Evolutionary conservation across 1,140 invertebrate genomes (phyloP).

Genomic region (Ladona fulva): DNA sequence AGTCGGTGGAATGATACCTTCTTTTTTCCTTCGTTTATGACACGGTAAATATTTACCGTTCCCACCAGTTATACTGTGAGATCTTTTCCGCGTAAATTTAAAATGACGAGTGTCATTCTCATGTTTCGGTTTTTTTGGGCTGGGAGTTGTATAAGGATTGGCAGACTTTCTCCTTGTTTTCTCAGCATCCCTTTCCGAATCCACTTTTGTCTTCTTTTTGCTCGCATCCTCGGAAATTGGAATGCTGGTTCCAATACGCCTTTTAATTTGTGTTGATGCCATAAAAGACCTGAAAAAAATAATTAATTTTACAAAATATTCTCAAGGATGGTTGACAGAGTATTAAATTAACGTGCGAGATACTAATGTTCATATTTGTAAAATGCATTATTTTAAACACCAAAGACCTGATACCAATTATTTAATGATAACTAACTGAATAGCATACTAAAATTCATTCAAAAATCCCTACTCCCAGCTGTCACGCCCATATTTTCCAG

Average conservation of each 20-base stretch:
- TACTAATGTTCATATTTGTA: no score
- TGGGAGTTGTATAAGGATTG: background rate
- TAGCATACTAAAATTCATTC: no score
- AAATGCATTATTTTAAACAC: no score
- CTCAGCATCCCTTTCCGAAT: background rate
- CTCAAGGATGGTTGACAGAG: no score
- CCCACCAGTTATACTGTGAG: background rate
- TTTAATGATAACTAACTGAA: no score
- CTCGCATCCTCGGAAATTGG: background rate
- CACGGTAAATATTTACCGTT: constrained; percentile 2
- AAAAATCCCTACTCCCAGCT: background rate
- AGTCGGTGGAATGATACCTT: constrained; percentile 68
- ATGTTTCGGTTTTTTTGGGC: constrained; percentile 11
- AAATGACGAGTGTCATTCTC: constrained; percentile 9
- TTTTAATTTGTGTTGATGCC: constrained; percentile 13
- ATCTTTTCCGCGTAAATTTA: constrained; percentile 10
- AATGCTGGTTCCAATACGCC: background rate
- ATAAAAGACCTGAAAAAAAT: background rate
- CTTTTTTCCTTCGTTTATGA: constrained; percentile 37
- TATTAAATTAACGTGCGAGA: no score
- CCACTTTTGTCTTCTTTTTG: constrained; percentile 9
- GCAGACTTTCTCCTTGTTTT: background rate
- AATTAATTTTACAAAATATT: background rate
- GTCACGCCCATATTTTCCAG: background rate
- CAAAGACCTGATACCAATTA: no score